Evolutionary conservation across 1,140 invertebrate species (phyloP).

Genomic region (Drosophila tropicalis): DNA sequence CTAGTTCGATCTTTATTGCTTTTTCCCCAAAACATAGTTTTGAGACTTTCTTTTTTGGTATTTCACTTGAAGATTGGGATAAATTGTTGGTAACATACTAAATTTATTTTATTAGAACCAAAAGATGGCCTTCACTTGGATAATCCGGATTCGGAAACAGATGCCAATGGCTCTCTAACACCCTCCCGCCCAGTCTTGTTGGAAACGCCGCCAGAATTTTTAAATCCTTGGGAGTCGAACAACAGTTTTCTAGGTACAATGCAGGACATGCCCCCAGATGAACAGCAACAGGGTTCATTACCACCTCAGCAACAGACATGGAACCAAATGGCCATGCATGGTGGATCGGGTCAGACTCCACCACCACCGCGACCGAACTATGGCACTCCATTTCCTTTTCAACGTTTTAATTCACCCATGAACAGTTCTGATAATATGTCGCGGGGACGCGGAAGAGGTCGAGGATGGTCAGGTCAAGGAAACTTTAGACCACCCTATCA

Average conservation of each 20-base stretch:
- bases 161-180: constrained; percentile 49
- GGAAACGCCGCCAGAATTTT: constrained; percentile 73
- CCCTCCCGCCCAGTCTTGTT: constrained; percentile 65
- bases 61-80: constrained; percentile 10
- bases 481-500: constrained; percentile 69
- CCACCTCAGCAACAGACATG: constrained; percentile 48
- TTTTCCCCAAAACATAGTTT: background rate
- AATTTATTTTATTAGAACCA: constrained; percentile 40
- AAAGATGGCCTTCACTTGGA: constrained; percentile 37
- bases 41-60: constrained; percentile 8
- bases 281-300: constrained; percentile 29
- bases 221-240: constrained; percentile 62
- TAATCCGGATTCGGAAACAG: constrained; percentile 39
- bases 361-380: constrained; percentile 67
- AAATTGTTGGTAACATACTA: constrained; percentile 13
- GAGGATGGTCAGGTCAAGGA: constrained; percentile 61
- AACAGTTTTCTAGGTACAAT: constrained; percentile 55
- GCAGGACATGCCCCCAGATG: constrained; percentile 54
- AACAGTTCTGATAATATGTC: constrained; percentile 63
- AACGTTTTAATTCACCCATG: constrained; percentile 45
- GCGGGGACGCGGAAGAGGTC: constrained; percentile 57
- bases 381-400: constrained; percentile 56
- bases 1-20: too few species aligned
- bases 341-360: constrained; percentile 45
- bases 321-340: constrained; percentile 71